Base-by-base conservation (phyloP, 1,140 invertebrate species). In the Megalonaias nervosa region DNA sequence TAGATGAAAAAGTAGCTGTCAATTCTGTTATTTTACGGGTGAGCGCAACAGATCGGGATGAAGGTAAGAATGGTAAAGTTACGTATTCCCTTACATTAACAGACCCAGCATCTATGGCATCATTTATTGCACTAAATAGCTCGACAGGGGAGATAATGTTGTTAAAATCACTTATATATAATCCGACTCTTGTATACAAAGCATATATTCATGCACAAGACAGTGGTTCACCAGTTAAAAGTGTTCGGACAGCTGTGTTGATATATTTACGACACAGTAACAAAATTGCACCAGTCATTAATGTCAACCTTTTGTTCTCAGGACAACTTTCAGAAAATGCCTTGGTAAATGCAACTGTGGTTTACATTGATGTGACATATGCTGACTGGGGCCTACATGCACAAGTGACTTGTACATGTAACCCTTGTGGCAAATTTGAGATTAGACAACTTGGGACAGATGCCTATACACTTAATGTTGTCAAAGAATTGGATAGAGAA, bases 101-200 rank as follows among this genome's bases (percentile, higher is more conserved):
- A 21, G 70, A 66, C 19, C 23, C 65, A 58, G 61, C 15, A 38
- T 13, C 31, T 16, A 23, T 58, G n/a, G 12, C 17, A 23, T 26
- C 62, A 38, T 21, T 66, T 15, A 74, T 78, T 64, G 71, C 19
- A 17, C 61, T 78, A n/a, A 21, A 69, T 16, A 55, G 71, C 60
- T 67, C 68, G 17, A 82, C 85, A 48, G 89, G 89, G 19, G 74
- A 84, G 67, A 84, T 90, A 23, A 84, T 64, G 58, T 76, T 86
- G 6, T 82, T 81, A 19, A 92, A 93, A 75, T 92, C 93, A 16
- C 90, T 98, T 56, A 96, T 98, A 89, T 93, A 96, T 80, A 96
- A 98, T 90, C 85, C 91, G 0, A 92, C 93, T 31, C 59, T 83
- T 15, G 76, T 80, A 15, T 85, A 81, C 71, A 81, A 77, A 62